Evolutionary conservation across 2,113 vertebrate species (phyloP), one percentile per base, ranked within the genome.

Genomic region (Eleginops maclovinus): DNA sequence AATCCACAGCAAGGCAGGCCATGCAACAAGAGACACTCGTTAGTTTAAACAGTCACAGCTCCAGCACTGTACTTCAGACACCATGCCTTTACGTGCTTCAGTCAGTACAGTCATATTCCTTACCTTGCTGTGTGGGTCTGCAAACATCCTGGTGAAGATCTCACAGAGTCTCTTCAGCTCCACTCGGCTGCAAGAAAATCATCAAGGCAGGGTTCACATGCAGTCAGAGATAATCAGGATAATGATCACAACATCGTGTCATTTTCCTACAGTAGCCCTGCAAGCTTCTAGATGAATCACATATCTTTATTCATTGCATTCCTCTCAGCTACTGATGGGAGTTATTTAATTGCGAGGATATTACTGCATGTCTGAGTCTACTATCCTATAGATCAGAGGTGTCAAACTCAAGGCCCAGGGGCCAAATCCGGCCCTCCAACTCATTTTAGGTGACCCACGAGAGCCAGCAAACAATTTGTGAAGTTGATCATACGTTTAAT

Each of bases 81-180:
- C 41, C 70, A 72, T 61, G 66, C 72, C 9, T 66, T 53, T n/a
- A 44, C 21, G 8, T 31, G 9, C 10, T 43, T 68, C 10, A 19
- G 31, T 43, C 16, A 41, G 21, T 50, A 26, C 4, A 50, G 19
- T 7, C 5, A 31, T 43, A 9, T 19, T 67, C 3, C 2, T 28
- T 93, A 98, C 98, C 97, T 99, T 99, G 94, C 98, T 99, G 73
- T 99, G 98, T 61, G 98, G 98, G 87, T 99, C 98, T 75, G 98
- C 98, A 95, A 99, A 99, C 98, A 99, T 99, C 69, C 98, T 95
- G 11, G 97, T 99, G 95, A 99, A 99, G 91, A 99, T 99, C 91
- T 99, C 98, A 93, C 98, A 99, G 0, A 99, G 94, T 72, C 98
- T 95, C 94, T 99, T 99, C 89, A 99, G 92, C 84, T 99, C 98